Evolutionary conservation across 2,113 vertebrate genomes (phyloP), one percentile per base, ranked within the genome.

Genomic region (Ifrita kowaldi): DNA sequence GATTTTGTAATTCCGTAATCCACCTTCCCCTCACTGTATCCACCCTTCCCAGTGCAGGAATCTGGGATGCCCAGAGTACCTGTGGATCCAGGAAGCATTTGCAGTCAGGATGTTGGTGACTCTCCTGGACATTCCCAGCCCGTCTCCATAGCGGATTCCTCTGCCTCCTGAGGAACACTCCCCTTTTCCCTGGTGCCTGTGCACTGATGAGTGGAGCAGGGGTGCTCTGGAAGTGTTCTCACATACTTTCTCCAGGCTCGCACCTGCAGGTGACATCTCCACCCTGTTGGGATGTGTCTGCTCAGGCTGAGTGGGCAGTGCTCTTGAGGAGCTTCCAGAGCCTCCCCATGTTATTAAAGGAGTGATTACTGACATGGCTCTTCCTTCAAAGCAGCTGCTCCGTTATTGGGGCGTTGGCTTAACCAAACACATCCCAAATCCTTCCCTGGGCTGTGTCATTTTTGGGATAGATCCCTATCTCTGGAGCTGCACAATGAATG

Each of bases 211-310:
- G 44, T 44, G 63, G 41, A 33, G 35, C 63, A 42, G 79, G 47
- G 41, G 42, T 41, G 60, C 64, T 86, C 78, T 94, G 93, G 46
- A 42, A 56, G 35, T 53, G 22, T 77, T 90, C 88, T 81, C 41
- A 19, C 84, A 70, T 74, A 19, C 64, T 41, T 93, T 59, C 65
- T 70, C 81, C 86, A 63, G 80, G 77, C 80, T 79, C 70, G 55
- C 77, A 91, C 81, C 92, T 96, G 89, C 84, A 90, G 71, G 44
- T 52, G 63, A 22, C 71, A 4, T 84, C 71, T 86, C 84, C 53
- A 41, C 88, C 92, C 84, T 95, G 91, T 59, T 59, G 76, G 92
- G 92, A 96, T 95, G 88, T 96, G 97, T 39, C 91, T 94, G 46
- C 60, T 57, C 83, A 70, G 64, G 74, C 79, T 91, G 92, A 96